phyloP scores from a whole-genome alignment of 2,113 vertebrate species.

The Silurus asotus region DNA sequence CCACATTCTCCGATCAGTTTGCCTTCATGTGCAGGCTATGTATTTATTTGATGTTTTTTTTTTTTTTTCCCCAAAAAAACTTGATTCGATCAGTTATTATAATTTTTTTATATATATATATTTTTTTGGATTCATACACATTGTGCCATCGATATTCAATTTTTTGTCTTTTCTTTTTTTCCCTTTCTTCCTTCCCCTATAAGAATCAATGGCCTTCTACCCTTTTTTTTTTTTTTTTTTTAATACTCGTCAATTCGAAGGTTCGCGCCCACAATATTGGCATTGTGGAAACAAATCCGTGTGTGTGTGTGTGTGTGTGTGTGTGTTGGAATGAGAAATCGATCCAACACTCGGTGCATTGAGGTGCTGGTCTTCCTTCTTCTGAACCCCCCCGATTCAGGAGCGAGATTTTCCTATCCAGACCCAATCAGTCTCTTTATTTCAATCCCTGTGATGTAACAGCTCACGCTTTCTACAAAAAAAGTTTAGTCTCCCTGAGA shows the following conservation, averaged over 20 bases:
- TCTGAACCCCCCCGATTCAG: conserved; percentile 14
- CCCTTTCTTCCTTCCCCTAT: conserved; percentile 35
- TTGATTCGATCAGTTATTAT: background rate
- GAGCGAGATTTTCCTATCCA: conserved; percentile 39
- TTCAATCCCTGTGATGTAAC: background rate
- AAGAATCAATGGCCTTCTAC: too few relatives aligned
- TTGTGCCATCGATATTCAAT: conserved; percentile 39
- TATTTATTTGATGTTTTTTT: conserved; percentile 38
- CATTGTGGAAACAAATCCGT: background rate
- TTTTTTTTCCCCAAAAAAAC: background rate
- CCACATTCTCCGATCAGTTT: background rate
- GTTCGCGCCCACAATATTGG: background rate
- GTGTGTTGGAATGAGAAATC: too few relatives aligned
- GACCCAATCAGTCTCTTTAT: background rate
- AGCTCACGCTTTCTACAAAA: conserved; percentile 2
- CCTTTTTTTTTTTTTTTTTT: conserved; percentile 52
- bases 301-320: background rate
- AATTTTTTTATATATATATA: background rate
- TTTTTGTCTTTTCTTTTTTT: conserved; percentile 27
- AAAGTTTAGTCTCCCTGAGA: conserved; percentile 19
- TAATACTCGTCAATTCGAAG: background rate
- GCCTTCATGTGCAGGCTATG: conserved; percentile 3
- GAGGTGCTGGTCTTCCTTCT: conserved; percentile 26
- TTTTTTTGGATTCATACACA: background rate
- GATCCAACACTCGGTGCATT: background rate